Percentiles rank a stretch among this genome's conserved stretches.
These are phyloP conservation scores for Hypercompe scribonia DNA, from an alignment of 2,888 invertebrate species.

Conservation along the genomic window DNA sequence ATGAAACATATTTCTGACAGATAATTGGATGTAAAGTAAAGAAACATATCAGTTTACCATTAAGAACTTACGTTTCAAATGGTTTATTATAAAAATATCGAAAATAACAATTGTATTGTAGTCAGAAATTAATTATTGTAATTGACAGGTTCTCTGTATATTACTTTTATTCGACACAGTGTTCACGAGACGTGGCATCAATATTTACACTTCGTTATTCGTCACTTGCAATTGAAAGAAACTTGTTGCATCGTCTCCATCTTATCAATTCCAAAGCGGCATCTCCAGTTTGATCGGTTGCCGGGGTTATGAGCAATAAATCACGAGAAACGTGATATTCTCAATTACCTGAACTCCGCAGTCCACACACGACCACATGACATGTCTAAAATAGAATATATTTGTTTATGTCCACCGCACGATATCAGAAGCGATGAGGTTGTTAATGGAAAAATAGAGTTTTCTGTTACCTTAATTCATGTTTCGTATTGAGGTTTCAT, in stretches of 20 bases:
- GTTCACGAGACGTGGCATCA: slow-evolving; percentile 73
- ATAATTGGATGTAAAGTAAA: no score
- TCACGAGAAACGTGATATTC: slow-evolving; percentile 65
- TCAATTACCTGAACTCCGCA: slow-evolving; percentile 46
- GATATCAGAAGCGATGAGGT: background rate
- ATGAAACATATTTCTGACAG: no score
- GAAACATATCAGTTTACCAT: no score
- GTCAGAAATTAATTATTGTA: no score
- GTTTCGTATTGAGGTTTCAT: background rate
- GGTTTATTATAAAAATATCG: no score
- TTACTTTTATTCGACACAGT: slow-evolving; percentile 42
- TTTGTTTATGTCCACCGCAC: background rate
- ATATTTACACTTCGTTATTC: slow-evolving; percentile 84
- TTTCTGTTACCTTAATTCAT: background rate
- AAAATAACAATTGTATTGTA: no score
- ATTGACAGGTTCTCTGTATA: no score
- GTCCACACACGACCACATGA: slow-evolving; percentile 14
- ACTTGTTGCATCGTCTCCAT: slow-evolving; percentile 81
- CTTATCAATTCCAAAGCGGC: slow-evolving; percentile 85
- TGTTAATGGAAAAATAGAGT: background rate
- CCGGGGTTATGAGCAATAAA: slow-evolving; percentile 66
- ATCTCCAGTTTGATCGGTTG: slow-evolving; percentile 81
- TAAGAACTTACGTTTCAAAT: no score
- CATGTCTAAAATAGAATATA: slow-evolving; percentile 4
- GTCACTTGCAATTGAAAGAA: slow-evolving; percentile 82